Conservation (phyloP, 2,797 vertebrate species). For the Acanthiza pusilla region DNA sequence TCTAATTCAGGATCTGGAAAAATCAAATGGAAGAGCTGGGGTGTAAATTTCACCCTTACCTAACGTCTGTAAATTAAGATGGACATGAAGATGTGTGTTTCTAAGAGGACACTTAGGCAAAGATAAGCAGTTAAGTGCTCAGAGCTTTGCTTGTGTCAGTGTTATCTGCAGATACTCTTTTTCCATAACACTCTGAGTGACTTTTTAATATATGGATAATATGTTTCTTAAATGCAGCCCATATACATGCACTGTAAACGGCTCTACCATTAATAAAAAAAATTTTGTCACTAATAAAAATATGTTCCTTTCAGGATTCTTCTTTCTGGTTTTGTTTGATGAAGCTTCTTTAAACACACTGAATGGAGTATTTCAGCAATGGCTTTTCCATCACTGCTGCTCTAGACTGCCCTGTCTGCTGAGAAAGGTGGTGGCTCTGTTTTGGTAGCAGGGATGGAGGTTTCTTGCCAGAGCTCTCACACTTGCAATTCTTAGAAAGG, state of each 20-base stretch:
- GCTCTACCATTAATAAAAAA: neutral
- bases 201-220: neutral
- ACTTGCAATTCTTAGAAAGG: neutral
- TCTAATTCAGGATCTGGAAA: neutral
- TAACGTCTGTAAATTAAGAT: constrained; percentile 9
- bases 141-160: constrained; percentile 40
- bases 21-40: neutral
- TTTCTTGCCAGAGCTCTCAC: neutral
- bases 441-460: neutral
- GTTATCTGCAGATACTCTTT: constrained; percentile 36
- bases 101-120: constrained; percentile 30
- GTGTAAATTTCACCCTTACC: neutral
- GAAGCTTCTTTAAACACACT: neutral
- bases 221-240: neutral
- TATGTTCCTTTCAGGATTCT: neutral
- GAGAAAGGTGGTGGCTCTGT: neutral
- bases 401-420: neutral
- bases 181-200: constrained; percentile 6
- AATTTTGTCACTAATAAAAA: neutral
- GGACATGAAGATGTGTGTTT: neutral
- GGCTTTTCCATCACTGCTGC: neutral
- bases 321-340: neutral
- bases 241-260: neutral
- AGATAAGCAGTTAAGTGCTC: constrained; percentile 36
- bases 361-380: neutral